Conservation (phyloP, 2,113 vertebrate species). For the Pseudonaja textilis region DNA sequence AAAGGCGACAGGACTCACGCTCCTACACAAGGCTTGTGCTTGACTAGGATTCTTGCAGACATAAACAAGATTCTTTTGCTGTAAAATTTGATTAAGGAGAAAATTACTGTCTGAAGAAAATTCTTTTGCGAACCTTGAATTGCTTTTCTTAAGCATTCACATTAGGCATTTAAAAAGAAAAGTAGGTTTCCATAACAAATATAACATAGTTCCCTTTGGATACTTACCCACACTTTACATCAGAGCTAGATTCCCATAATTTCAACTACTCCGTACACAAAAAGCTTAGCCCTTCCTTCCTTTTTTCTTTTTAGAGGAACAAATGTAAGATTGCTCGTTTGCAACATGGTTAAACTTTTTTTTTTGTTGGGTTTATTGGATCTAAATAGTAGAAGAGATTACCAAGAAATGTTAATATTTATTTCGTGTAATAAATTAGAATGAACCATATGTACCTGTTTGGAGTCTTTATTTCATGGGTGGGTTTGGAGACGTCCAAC, state of each 20-base stretch:
- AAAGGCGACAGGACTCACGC: conserved; percentile 62
- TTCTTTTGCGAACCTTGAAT: conserved; percentile 53
- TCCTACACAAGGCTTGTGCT: conserved; percentile 50
- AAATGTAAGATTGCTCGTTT: conserved; percentile 73
- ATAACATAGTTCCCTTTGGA: conserved; percentile 61
- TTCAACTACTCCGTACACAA: conserved; percentile 53
- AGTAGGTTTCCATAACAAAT: conserved; percentile 55
- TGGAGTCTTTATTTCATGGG: conserved; percentile 64
- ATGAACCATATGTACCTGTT: conserved; percentile 65
- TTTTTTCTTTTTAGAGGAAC: conserved; percentile 60
- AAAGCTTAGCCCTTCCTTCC: conserved; percentile 49
- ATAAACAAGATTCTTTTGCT: conserved; percentile 51
- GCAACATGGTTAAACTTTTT: conserved; percentile 69
- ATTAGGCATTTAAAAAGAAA: conserved; percentile 40
- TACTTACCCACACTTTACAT: conserved; percentile 65
- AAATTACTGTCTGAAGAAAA: conserved; percentile 24
- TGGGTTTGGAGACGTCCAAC: background rate
- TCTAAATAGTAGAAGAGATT: conserved; percentile 71
- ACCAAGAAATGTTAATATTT: conserved; percentile 79
- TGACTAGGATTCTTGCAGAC: conserved; percentile 50
- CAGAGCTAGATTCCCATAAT: conserved; percentile 61
- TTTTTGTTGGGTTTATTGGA: conserved; percentile 76
- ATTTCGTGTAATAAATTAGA: conserved; percentile 78
- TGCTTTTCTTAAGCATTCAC: conserved; percentile 49
- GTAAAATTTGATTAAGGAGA: conserved; percentile 46